Base-by-base conservation (phyloP, 2,113 vertebrate genomes). In the Osmerus mordax region DNA sequence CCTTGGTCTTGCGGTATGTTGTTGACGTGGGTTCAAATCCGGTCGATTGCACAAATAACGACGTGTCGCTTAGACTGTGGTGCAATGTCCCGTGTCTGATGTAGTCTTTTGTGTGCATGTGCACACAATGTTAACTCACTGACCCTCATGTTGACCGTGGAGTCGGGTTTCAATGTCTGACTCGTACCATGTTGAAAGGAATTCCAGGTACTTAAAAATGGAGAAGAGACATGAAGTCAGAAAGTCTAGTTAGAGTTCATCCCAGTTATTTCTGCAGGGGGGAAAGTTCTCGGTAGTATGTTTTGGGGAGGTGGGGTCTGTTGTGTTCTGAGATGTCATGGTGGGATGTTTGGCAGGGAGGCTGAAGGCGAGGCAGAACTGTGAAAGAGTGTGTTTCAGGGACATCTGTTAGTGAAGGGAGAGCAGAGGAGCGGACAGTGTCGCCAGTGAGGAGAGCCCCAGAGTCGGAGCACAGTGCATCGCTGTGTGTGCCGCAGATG, bases 351-450 rank as follows among this genome's bases (percentile, higher is more conserved):
- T 86, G 76, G 85, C 84, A 81, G 81, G 78, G 78, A 79, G 78
- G 67, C 82, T 81, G 83, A 67, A 74, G 72, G 67, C 79, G 78
- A 80, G 79, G 78, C 53, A 8, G 56, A 73, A 65, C 72, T 77
- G 78, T 83, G 80, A 81, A 78, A 74, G 83, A 55, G 75, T 15
- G 64, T 55, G 80, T 77, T 82, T 83, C 55, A 78, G 83, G 75
- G 81, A 84, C 84, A 86, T 84, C 81, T 91, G 88, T 81, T 79
- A 56, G 71, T 75, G 83, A 79, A 75, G 73, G 70, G 60, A 63
- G 73, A 83, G 69, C 75, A 75, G 63, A 69, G 82, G 72, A 77
- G 60, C 5, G 4, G 67, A 77, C 71, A 69, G 64, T 73, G 75
- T 63, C 4, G 66, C 72, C 70, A 80, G 75, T 18, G 78, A 77